Evolutionary conservation across 2,888 invertebrate species (phyloP), one percentile per base, ranked within the genome.

Genomic region (Lacanobia wlatinum): DNA sequence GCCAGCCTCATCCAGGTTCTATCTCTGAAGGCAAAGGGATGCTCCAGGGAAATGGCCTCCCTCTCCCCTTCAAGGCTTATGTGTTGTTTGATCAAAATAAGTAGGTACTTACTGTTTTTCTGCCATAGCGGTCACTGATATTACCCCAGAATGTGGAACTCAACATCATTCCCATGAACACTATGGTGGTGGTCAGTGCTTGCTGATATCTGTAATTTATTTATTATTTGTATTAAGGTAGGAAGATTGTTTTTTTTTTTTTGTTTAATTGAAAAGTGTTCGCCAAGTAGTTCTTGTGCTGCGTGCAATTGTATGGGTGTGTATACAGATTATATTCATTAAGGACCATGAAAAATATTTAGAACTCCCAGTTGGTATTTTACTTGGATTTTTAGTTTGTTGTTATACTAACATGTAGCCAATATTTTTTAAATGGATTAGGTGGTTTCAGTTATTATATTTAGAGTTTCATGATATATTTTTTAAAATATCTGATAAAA

Each of bases 131-230:
- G 92, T 99, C 99, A 94, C 99, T 99, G 68, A 99, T 96, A 90
- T 98, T 98, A 23, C 98, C 99, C 99, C 99, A 99, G 94, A 99
- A 98, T 78, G 99, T 98, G 1, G 99, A 98, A 87, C 99, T 99
- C 48, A 99, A 94, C 99, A 99, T 99, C 99, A 99, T 99, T 70
- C 99, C 99, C 87, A 98, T 96, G 92, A 99, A 99, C 2, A 99
- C 99, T 74, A 99, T 98, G 74, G 99, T 99, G 64, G 99, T 99
- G 16, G 99, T 98, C 46, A 99, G 94, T 28, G 99, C 99, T 96
- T 99, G 98, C 89, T 99, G 98, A 93, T 98, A 98, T 90, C 98
- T 97, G 87, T 14, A 92, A 61, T 56, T 34, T 53, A 14, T 10
- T 48, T 48, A 18, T 48, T 48, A 18, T 48, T 18, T 18, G 7